Base-by-base conservation (phyloP, 1,140 invertebrate species). In the Cyclargus thomasi region DNA sequence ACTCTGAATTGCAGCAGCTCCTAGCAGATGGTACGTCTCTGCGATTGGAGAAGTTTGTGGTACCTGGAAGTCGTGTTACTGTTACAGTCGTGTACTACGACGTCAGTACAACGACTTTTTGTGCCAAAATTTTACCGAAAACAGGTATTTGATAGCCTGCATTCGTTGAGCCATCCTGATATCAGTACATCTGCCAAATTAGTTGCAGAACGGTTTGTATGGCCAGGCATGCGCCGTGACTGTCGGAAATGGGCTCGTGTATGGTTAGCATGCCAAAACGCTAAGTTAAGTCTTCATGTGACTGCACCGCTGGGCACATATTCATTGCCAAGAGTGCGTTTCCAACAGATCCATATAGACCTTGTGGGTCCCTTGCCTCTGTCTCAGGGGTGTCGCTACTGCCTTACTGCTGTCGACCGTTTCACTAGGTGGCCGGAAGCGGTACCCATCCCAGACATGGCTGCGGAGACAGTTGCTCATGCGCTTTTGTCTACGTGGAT, bases 61-160 rank as follows among this genome's bases (percentile, higher is more conserved):
- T 70, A 17, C 67, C 69, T 11, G 66, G 53, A 4, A 69, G 67
- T 53, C 29, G 22, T n/a, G n/a, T n/a, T n/a, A n/a, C n/a, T n/a
- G n/a, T n/a, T 21, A 57, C 20, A 14, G 14, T 36, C n/a, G 18
- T 70, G 62, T 74, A 69, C 69, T 69, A 64, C 29, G 69, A 70
- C 35, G 62, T 63, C 65, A 69, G 67, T 35, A 67, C 63, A 23
- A n/a, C 36, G 55, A 70, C 72, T 67, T 17, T 71, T 71, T 18
- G 55, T 71, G 0, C 53, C 67, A 1, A 68, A 70, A 35, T 18
- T 10, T 3, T 63, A 67, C 5, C 23, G 67, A 17, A 70, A 18
- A 17, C 67, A 69, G 62, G 65, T 71, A 11, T 74, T 74, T 22
- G 23, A 67, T 20, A 70, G 17, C 23, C n/a, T 73, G 3, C 71